Evolutionary conservation across 2,113 vertebrate genomes (phyloP).

Genomic region (Neolamprologus longior): DNA sequence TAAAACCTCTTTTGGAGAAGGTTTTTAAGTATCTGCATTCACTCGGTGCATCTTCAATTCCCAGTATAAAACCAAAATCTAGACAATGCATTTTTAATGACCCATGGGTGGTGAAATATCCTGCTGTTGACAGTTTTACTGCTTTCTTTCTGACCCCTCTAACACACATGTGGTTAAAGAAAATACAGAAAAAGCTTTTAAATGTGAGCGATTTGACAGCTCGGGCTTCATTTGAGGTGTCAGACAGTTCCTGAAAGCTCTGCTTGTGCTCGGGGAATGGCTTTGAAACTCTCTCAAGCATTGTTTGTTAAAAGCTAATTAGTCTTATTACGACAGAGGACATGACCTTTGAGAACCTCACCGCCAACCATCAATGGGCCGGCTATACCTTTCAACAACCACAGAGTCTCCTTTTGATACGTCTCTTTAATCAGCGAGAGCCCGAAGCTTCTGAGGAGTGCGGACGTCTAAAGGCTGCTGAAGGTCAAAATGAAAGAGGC

Average conservation of each 20-base stretch:
- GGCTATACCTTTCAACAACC: neutral
- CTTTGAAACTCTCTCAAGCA: neutral
- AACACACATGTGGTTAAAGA: neutral
- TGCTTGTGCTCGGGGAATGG: neutral
- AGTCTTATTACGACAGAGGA: neutral
- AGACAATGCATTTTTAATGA: neutral
- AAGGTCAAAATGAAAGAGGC: neutral
- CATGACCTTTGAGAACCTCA: neutral
- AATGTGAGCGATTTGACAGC: neutral
- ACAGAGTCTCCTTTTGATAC: neutral
- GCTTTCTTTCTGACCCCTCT: neutral
- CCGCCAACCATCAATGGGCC: neutral
- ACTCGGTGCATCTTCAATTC: neutral
- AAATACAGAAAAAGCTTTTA: neutral
- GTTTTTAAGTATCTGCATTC: neutral
- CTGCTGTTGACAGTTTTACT: neutral
- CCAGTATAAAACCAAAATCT: neutral
- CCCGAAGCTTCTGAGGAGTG: neutral
- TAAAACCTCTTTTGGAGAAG: neutral
- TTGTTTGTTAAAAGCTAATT: conserved; percentile 23
- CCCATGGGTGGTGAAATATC: neutral
- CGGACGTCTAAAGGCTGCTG: neutral
- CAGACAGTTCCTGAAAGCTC: neutral
- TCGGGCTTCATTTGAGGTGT: neutral
- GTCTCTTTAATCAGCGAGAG: neutral